Evolutionary conservation across 2,888 invertebrate species (phyloP).

Genomic region (Cephus pygmeus): DNA sequence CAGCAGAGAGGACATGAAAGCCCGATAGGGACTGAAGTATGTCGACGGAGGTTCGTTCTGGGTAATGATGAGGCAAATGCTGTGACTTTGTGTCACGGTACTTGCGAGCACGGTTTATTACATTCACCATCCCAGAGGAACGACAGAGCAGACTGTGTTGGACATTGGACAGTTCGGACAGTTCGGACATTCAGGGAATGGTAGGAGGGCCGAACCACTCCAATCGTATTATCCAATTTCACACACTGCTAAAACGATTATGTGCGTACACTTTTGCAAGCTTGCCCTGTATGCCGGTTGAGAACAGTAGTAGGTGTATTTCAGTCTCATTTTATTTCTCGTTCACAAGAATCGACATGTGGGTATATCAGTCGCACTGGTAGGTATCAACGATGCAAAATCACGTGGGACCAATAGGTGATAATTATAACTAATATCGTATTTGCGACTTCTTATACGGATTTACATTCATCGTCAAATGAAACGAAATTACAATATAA

Average conservation of each 20-base stretch:
- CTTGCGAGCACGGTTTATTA: neutral
- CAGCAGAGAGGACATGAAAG: neutral
- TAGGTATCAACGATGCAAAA: neutral
- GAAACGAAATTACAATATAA: no score
- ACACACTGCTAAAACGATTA: constrained; percentile 17
- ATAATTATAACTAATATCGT: neutral
- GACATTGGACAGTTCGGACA: neutral
- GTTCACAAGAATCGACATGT: neutral
- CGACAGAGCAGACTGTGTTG: neutral
- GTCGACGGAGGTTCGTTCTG: neutral
- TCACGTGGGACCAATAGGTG: neutral
- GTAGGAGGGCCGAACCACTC: constrained; percentile 6
- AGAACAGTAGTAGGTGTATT: neutral
- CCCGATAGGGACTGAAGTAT: neutral
- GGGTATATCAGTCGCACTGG: neutral
- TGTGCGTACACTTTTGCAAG: neutral
- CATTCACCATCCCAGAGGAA: neutral
- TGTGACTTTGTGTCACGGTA: neutral
- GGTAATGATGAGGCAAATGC: neutral
- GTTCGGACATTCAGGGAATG: neutral
- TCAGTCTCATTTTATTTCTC: neutral
- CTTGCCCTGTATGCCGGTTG: neutral
- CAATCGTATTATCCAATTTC: constrained; percentile 21
- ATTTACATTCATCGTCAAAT: no score
- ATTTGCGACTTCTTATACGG: neutral